A percentile compares a stretch with the other conserved stretches of the same genome.
phyloP scores from a whole-genome alignment of 2,888 invertebrate genomes.

The Metacarcinus magister region DNA sequence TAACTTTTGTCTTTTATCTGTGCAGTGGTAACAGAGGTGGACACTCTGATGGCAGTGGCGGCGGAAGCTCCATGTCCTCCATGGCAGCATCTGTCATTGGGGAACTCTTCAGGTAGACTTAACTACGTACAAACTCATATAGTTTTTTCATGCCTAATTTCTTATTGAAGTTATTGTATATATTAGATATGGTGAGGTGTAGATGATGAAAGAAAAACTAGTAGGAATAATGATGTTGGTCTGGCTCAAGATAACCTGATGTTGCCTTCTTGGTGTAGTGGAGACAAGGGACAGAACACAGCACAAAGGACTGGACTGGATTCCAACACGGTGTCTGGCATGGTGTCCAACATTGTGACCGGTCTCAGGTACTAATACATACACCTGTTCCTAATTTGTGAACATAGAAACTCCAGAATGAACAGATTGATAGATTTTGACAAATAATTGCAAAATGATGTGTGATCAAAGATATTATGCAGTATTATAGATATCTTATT shows the following conservation, averaged over 20 bases:
- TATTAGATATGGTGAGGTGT: neutral
- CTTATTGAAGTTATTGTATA: neutral
- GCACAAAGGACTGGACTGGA: conserved; percentile 77
- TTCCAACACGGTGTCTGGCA: conserved; percentile 70
- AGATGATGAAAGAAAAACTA: neutral
- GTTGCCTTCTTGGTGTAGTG: conserved; percentile 57
- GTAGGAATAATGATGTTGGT: neutral
- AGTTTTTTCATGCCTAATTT: neutral
- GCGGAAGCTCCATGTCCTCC: conserved; percentile 67
- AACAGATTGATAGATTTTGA: neutral
- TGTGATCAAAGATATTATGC: neutral
- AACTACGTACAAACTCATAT: neutral
- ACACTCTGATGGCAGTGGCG: conserved; percentile 50
- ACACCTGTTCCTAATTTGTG: neutral
- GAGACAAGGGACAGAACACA: conserved; percentile 66
- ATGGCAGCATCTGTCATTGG: conserved; percentile 80
- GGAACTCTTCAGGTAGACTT: conserved; percentile 79
- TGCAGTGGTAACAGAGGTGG: conserved; percentile 62
- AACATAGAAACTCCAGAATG: neutral
- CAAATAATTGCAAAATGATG: neutral
- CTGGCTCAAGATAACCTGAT: neutral
- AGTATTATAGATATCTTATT: neutral
- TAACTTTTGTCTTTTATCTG: neutral
- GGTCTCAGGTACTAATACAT: conserved; percentile 76
- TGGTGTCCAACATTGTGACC: conserved; percentile 75